phyloP scores from a whole-genome alignment of 2,113 vertebrate species.

The Rhegmatorhina hoffmannsi region DNA sequence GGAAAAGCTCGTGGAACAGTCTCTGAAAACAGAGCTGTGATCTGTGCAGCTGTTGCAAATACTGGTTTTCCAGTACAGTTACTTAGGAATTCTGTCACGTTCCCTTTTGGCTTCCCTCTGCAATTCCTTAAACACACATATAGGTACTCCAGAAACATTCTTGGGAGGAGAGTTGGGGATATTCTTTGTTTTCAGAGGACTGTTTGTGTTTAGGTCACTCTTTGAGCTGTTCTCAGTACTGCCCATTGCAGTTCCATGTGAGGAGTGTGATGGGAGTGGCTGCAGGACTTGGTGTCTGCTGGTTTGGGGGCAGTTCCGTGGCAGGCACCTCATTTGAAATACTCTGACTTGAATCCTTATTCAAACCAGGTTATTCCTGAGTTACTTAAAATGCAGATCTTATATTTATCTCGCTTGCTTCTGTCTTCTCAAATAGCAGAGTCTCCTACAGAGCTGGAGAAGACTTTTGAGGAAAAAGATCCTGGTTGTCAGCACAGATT shows the following conservation, averaged over 20 bases:
- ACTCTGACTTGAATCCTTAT: neutral
- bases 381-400: neutral
- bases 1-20: neutral
- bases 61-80: neutral
- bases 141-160: neutral
- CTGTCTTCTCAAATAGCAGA: neutral
- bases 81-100: neutral
- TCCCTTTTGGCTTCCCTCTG: neutral
- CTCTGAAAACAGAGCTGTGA: neutral
- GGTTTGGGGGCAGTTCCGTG: neutral
- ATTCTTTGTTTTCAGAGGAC: neutral
- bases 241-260: accelerated
- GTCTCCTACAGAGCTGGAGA: neutral
- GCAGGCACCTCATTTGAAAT: neutral
- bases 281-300: neutral
- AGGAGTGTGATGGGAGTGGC: neutral
- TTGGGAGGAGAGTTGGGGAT: neutral
- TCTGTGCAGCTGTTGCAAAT: neutral
- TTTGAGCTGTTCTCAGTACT: neutral
- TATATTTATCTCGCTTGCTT: neutral
- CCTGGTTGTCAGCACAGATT: neutral
- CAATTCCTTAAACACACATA: neutral
- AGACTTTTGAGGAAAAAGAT: neutral
- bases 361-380: neutral
- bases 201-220: neutral